These are phyloP conservation scores for Alauda arvensis DNA, from an alignment of 2,797 vertebrate genomes.

Conservation along the genomic window DNA sequence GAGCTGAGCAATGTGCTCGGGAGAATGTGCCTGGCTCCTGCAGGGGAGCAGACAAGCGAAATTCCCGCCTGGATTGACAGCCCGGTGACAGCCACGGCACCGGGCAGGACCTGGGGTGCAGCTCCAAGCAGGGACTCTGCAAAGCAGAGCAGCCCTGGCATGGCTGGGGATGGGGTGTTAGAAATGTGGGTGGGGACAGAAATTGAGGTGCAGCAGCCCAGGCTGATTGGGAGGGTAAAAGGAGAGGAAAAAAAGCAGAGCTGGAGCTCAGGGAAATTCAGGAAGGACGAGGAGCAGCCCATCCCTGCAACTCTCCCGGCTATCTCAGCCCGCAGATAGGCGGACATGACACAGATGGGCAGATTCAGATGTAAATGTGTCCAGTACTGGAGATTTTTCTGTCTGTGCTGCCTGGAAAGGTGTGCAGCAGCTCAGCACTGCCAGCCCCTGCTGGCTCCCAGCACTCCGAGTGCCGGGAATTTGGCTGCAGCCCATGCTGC, in stretches of 20 bases:
- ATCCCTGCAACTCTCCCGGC: background rate
- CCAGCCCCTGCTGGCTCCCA: background rate
- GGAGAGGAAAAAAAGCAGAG: background rate
- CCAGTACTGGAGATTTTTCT: background rate
- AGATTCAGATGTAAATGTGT: background rate
- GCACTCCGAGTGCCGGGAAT: background rate
- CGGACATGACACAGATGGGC: background rate
- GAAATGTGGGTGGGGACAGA: background rate
- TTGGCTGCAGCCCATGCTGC: background rate
- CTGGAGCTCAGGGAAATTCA: background rate
- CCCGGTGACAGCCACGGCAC: rapidly evolving
- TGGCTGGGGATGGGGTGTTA: rapidly evolving
- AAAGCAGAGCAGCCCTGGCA: background rate
- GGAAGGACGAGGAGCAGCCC: background rate
- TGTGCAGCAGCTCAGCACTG: rapidly evolving
- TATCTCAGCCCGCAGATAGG: rapidly evolving
- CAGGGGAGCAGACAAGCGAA: background rate
- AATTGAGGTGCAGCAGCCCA: background rate
- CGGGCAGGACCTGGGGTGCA: background rate
- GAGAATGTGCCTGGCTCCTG: background rate
- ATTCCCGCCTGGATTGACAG: background rate
- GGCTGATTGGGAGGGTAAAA: background rate
- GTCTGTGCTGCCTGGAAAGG: background rate
- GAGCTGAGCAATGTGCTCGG: background rate
- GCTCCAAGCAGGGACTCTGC: background rate